These are phyloP conservation scores for Mus minutoides DNA, from an alignment of 2,797 vertebrate species.

Conservation along the genomic window DNA sequence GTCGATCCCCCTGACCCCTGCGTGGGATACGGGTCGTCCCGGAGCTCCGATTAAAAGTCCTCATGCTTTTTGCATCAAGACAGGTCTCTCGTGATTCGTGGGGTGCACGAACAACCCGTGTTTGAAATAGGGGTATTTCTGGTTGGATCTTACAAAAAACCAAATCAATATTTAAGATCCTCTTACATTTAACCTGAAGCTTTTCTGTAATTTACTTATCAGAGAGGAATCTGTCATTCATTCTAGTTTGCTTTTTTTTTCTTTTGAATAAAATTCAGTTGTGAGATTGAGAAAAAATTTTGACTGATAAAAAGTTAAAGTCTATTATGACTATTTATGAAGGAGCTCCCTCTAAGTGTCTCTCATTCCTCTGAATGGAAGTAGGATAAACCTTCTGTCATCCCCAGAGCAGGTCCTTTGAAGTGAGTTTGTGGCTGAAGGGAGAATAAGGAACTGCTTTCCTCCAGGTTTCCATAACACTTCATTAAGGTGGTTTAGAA, in stretches of 20 bases:
- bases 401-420: neutral
- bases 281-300: neutral
- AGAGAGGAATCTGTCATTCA: neutral
- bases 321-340: neutral
- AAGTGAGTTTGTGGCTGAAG: constrained; percentile 6
- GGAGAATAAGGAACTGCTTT: neutral
- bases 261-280: neutral
- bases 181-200: constrained; percentile 30
- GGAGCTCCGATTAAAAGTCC: no score
- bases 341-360: neutral
- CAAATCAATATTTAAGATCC: constrained; percentile 54
- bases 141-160: no score
- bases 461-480: neutral
- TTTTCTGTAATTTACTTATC: constrained; percentile 17
- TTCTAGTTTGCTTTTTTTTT: neutral
- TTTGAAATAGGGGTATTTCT: no score
- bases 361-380: neutral
- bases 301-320: neutral
- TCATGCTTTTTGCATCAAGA: no score
- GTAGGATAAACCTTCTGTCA: neutral
- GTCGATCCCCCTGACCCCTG: no score
- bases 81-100: no score
- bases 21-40: no score
- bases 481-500: neutral
- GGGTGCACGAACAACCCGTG: no score